Base-by-base conservation (phyloP, 2,113 vertebrate species). In the Falcunculus frontatus region DNA sequence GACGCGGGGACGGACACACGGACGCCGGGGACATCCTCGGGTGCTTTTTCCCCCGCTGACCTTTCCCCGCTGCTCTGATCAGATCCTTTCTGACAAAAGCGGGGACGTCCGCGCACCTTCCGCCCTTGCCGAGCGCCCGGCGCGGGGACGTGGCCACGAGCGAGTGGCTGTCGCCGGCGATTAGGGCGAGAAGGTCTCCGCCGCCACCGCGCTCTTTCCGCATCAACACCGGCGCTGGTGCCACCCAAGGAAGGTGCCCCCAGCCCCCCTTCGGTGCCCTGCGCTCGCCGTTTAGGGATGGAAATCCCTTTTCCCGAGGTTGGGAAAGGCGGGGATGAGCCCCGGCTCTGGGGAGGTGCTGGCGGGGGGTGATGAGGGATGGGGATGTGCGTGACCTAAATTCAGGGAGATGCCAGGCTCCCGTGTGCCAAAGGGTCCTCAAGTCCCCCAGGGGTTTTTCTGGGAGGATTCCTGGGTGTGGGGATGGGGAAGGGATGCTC, bases 131-230 rank as follows among this genome's bases (percentile, higher is more conserved):
- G 37, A 5, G 20, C 21, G 8, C 33, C 33, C 20, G 55, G 55
- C 55, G 59, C 74, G 4, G 96, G 92, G 90, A 67, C 79, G 21
- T 60, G 2, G 84, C 95, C 92, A 44, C 85, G 44, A 63, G 94
- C 90, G 68, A 55, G 84, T 70, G 84, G 64, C 94, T 94, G 94
- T 92, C 96, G 59, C 83, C 26, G 53, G 94, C 96, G 93, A 98
- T 98, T 98, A 98, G 83, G 91, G 95, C 89, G 94, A 97, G 95
- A 96, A 96, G 90, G 96, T 95, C 96, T 94, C 94, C 56, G 63
- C 97, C 94, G 93, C 97, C 93, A 32, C 97, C 62, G 67, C 53
- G 96, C 97, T 92, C 96, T 96, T 98, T 98, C 97, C 96, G 96
- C 98, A 97, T 97, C 95, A 98, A 84, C 89, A 94, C 97, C 97